Conservation (phyloP, 2,888 invertebrate genomes). For the Venustoraphidia nigricollis region DNA sequence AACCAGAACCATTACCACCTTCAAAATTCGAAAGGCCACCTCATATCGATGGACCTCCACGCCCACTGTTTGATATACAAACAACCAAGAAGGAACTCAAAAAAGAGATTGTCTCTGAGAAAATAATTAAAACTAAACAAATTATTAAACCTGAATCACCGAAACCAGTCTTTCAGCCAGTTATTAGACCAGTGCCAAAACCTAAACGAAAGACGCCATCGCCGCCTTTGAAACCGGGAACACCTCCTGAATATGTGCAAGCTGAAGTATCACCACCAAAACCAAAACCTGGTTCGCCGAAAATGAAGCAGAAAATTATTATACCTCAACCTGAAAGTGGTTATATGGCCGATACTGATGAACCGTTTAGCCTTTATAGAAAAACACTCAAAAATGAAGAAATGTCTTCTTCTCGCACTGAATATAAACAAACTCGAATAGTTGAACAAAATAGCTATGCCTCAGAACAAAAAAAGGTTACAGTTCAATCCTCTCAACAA, state of each 20-base stretch:
- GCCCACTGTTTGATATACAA: constrained; percentile 23
- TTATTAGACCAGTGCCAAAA: constrained; percentile 9
- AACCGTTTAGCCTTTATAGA: constrained; percentile 29
- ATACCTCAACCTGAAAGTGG: constrained; percentile 35
- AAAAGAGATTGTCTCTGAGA: constrained; percentile 16
- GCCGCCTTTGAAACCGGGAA: constrained; percentile 26
- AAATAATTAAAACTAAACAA: constrained; percentile 21
- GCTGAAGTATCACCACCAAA: constrained; percentile 20
- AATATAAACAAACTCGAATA: constrained; percentile 8
- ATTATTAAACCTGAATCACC: constrained; percentile 5
- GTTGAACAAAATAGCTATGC: constrained; percentile 13
- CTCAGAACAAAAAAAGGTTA: constrained; percentile 16
- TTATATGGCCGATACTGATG: constrained; percentile 57
- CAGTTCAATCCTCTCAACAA: constrained; percentile 9
- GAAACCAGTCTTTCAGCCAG: constrained; percentile 7
- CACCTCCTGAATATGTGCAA: constrained; percentile 26
- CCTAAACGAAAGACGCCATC: constrained; percentile 18
- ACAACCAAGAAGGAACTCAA: constrained; percentile 15
- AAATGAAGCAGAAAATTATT: constrained; percentile 31
- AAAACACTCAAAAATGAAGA: constrained; percentile 21
- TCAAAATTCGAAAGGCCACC: constrained; percentile 37
- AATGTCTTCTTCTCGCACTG: constrained; percentile 17
- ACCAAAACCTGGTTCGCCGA: constrained; percentile 32
- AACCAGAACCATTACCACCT: constrained; percentile 36
- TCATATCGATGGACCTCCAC: constrained; percentile 25